Percentiles rank a stretch among this genome's conserved stretches.
These are phyloP conservation scores for Turnix velox DNA, from an alignment of 2,113 vertebrate species.

Conservation along the genomic window DNA sequence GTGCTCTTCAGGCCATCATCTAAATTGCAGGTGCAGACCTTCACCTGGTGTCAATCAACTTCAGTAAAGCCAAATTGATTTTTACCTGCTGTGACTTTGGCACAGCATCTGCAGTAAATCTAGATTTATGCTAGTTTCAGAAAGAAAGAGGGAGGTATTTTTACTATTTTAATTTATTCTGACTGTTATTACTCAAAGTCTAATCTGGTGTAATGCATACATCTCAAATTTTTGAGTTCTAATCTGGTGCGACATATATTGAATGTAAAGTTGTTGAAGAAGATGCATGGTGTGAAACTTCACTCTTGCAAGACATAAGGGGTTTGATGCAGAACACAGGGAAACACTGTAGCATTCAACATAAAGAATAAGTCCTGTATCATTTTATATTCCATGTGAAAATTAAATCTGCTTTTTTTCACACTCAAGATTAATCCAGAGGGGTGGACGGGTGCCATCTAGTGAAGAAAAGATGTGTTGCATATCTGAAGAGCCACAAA, in stretches of 20 bases:
- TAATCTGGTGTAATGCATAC: background rate
- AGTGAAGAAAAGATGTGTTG: background rate
- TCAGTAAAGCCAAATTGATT: slow-evolving; percentile 9
- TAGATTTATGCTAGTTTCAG: background rate
- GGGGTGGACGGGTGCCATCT: background rate
- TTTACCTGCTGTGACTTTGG: background rate
- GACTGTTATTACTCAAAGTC: background rate
- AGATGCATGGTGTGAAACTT: background rate
- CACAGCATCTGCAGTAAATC: background rate
- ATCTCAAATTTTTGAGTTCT: background rate
- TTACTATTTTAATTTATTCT: background rate
- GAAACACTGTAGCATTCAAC: background rate
- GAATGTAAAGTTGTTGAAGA: background rate
- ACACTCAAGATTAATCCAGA: background rate
- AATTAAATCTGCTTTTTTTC: background rate
- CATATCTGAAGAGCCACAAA: background rate
- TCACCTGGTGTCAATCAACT: background rate
- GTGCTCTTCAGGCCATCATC: slow-evolving; percentile 24
- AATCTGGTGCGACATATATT: background rate
- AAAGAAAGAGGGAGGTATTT: background rate
- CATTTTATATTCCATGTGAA: background rate
- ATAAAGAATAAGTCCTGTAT: background rate
- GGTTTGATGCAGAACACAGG: background rate
- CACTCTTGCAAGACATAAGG: background rate
- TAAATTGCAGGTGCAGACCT: slow-evolving; percentile 32